Conservation (phyloP, 2,888 invertebrate species). For the Himalopsyche anomala region DNA sequence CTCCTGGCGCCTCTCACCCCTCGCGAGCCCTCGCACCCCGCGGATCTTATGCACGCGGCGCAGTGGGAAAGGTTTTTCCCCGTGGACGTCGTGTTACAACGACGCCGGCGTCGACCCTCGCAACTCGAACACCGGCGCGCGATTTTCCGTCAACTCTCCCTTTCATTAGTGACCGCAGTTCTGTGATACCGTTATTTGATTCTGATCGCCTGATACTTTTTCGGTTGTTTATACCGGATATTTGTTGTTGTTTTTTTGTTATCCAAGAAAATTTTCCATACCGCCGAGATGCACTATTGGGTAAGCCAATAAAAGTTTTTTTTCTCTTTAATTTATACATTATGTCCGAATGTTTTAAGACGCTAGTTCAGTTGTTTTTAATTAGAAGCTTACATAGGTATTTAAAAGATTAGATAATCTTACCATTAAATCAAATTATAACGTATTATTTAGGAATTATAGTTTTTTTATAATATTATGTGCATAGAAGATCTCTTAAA, state of each 20-base stretch:
- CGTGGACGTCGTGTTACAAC: slow-evolving; percentile 56
- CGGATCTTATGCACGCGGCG: slow-evolving; percentile 58
- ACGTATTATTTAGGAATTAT: not conserved
- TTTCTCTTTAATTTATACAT: not conserved
- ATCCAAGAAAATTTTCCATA: not conserved
- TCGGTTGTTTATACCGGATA: slow-evolving; percentile 27
- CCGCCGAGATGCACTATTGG: slow-evolving; percentile 35
- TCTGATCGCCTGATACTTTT: slow-evolving; percentile 13
- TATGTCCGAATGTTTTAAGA: slow-evolving; percentile 17
- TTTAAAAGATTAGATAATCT: not conserved
- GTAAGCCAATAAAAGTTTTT: not conserved
- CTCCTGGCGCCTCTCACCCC: slow-evolving; percentile 39
- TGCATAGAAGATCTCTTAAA: not conserved
- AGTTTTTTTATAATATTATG: not conserved
- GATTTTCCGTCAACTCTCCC: slow-evolving; percentile 36
- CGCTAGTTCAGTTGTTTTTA: slow-evolving; percentile 28
- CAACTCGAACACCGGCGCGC: slow-evolving; percentile 37
- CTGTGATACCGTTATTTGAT: slow-evolving; percentile 27
- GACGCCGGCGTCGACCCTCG: slow-evolving; percentile 43
- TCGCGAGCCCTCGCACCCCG: slow-evolving; percentile 42
- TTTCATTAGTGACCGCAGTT: slow-evolving; percentile 34
- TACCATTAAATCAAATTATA: not conserved
- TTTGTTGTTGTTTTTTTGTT: slow-evolving; percentile 43
- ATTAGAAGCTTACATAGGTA: slow-evolving; percentile 17
- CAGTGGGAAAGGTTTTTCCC: slow-evolving; percentile 65